These are phyloP conservation scores for Rugalucina vietnamica DNA, from an alignment of 2,888 invertebrate species.

Conservation along the genomic window DNA sequence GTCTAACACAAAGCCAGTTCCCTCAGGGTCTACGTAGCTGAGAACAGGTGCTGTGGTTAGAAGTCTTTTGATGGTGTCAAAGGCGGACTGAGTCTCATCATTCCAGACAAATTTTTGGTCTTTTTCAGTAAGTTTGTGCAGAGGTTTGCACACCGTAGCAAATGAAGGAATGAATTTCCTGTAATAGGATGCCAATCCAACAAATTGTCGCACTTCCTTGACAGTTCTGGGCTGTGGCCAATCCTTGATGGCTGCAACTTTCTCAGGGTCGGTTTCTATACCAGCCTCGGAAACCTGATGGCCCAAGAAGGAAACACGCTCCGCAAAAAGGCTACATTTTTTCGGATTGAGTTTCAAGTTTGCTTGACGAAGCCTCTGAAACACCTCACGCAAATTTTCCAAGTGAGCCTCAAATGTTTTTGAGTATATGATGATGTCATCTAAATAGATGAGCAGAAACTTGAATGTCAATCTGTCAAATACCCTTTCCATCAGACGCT, in stretches of 20 bases:
- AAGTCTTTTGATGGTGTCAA: neutral
- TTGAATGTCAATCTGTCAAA: conserved; percentile 39
- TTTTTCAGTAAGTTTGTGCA: neutral
- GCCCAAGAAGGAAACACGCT: conserved; percentile 20
- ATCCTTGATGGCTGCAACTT: neutral
- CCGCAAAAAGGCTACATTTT: conserved; percentile 17
- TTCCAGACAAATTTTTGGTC: neutral
- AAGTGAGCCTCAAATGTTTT: conserved; percentile 22
- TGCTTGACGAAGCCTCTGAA: neutral
- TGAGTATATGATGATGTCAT: neutral
- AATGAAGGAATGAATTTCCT: neutral
- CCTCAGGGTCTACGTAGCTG: neutral
- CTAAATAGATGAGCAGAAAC: neutral
- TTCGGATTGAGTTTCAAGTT: conserved; percentile 16
- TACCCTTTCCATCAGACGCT: conserved; percentile 37
- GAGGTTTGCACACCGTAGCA: neutral
- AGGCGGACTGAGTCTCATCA: neutral
- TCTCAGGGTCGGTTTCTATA: conserved; percentile 10
- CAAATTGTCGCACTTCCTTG: neutral
- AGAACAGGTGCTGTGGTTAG: neutral
- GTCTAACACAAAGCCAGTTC: neutral
- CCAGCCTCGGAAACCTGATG: conserved; percentile 29
- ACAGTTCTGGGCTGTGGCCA: neutral
- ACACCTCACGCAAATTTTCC: neutral
- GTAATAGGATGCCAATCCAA: neutral